These are phyloP conservation scores for Uria aalge DNA, from an alignment of 2,113 vertebrate species.

Conservation along the genomic window DNA sequence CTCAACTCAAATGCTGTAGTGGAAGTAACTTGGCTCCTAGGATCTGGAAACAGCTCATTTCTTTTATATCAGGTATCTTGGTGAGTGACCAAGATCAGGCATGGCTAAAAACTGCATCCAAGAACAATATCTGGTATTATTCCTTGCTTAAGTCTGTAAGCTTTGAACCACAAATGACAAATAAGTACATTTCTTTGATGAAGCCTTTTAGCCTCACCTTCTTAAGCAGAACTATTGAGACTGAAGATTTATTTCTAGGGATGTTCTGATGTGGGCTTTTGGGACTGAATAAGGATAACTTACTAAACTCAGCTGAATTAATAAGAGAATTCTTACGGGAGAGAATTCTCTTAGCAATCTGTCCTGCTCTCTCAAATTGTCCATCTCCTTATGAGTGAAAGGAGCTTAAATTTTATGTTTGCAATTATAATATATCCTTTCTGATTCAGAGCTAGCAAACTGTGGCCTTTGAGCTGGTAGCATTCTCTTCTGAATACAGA, in stretches of 20 bases:
- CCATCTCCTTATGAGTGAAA: slow-evolving; percentile 39
- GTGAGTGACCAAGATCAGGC: background rate
- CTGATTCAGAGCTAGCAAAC: slow-evolving; percentile 38
- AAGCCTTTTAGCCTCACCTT: slow-evolving; percentile 8
- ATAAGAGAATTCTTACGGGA: slow-evolving; percentile 24
- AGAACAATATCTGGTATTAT: background rate
- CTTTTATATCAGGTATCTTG: background rate
- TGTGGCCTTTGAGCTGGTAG: slow-evolving; percentile 38
- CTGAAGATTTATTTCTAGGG: slow-evolving; percentile 40
- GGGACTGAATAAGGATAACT: background rate
- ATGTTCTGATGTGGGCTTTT: slow-evolving; percentile 25
- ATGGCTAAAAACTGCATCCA: background rate
- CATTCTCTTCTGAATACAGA: slow-evolving; percentile 47
- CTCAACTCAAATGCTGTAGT: background rate
- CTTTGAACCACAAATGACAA: background rate
- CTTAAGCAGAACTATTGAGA: background rate
- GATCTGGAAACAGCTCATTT: background rate
- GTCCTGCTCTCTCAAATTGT: slow-evolving; percentile 22
- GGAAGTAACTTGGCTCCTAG: background rate
- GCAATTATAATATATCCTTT: slow-evolving; percentile 49
- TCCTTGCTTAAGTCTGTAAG: background rate
- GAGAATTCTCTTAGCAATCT: slow-evolving; percentile 36
- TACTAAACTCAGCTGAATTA: slow-evolving; percentile 52
- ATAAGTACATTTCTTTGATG: background rate
- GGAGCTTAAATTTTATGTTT: slow-evolving; percentile 44